Percentiles rank a stretch among this genome's conserved stretches.
Evolutionary conservation across 2,888 invertebrate species (phyloP).

Genomic region (Ellobium chinense): DNA sequence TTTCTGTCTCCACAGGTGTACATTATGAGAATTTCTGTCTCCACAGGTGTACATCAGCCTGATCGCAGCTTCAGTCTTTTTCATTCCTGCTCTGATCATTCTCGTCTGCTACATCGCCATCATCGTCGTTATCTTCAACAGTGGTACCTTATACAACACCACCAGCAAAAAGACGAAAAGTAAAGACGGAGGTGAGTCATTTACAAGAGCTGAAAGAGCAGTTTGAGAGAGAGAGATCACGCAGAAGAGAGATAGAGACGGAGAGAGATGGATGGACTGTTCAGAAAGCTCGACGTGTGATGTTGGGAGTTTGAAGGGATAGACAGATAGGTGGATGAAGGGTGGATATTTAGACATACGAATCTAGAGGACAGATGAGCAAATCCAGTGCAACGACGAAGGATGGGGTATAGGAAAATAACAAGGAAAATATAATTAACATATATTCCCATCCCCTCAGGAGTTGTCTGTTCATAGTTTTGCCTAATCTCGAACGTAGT

Average conservation of each 20-base stretch:
- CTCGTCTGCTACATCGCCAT: constrained; percentile 94
- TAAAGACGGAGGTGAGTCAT: constrained; percentile 4
- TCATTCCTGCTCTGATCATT: constrained; percentile 92
- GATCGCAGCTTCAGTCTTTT: constrained; percentile 85
- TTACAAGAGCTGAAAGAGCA: not conserved
- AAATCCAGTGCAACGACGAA: too few relatives aligned
- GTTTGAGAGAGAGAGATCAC: not conserved
- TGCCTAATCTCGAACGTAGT: too few relatives aligned
- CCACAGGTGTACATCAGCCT: constrained; percentile 90
- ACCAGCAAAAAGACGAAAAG: not conserved
- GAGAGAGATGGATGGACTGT: not conserved
- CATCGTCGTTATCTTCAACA: constrained; percentile 91
- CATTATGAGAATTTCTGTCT: constrained; percentile 5
- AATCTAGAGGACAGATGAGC: too few relatives aligned
- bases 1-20: too few relatives aligned
- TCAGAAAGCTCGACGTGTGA: not conserved
- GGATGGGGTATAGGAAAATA: too few relatives aligned
- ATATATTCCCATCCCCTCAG: too few relatives aligned
- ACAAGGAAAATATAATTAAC: too few relatives aligned
- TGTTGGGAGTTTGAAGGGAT: not conserved
- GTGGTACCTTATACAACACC: constrained; percentile 44
- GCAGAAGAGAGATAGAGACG: not conserved
- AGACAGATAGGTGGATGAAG: not conserved
- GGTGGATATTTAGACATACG: too few relatives aligned
- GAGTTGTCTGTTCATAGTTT: too few relatives aligned